A percentile compares a stretch with the other conserved stretches of the same genome.
phyloP scores from a whole-genome alignment of 2,113 vertebrate species.

The Callaeas wilsoni region DNA sequence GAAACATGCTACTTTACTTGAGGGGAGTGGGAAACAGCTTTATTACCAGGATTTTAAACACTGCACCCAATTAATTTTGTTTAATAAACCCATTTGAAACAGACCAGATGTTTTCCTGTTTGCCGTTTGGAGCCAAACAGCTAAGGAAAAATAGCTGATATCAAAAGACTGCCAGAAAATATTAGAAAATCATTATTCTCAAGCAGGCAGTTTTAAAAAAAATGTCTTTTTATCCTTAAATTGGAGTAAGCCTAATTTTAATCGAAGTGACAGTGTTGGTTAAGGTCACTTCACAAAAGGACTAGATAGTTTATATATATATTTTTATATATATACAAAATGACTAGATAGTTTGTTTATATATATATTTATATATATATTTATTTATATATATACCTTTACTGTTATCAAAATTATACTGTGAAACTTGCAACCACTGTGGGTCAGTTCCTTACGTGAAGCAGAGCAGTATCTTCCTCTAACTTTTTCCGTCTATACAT shows the following conservation, averaged over 20 bases:
- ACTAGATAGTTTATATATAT: neutral
- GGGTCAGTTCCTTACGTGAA: neutral
- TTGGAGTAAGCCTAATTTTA: neutral
- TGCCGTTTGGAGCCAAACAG: neutral
- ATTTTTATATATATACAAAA: neutral
- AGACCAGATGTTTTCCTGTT: slow-evolving; percentile 8
- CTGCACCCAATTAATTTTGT: neutral
- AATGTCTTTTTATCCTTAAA: neutral
- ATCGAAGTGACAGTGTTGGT: neutral
- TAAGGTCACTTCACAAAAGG: neutral
- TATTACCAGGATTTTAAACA: neutral
- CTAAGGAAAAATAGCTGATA: neutral
- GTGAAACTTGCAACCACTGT: neutral
- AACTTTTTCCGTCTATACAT: fast-evolving
- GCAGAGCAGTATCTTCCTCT: neutral
- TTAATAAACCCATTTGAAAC: neutral
- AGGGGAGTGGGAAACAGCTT: too few relatives aligned
- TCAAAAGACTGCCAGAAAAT: neutral
- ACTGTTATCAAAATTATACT: neutral
- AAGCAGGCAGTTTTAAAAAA: neutral
- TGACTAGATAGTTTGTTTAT: neutral
- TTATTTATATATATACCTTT: neutral
- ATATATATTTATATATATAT: neutral
- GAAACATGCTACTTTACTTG: neutral
- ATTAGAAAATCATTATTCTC: neutral